phyloP scores from a whole-genome alignment of 2,888 invertebrate genomes.

The Apamea anceps region DNA sequence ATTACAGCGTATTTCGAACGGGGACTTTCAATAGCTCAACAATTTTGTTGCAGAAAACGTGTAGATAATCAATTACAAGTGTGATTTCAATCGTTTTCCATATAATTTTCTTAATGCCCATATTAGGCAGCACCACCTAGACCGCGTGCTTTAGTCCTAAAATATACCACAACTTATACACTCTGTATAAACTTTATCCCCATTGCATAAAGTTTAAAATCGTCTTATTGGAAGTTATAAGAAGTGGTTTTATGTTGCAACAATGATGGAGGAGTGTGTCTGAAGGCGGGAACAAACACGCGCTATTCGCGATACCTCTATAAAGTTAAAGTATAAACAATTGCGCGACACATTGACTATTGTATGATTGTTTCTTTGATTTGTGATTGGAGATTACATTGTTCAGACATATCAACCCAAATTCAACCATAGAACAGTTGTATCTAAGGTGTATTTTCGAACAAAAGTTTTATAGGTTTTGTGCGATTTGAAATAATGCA shows the following conservation, averaged over 20 bases:
- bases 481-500: conserved; percentile 39
- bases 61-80: conserved; percentile 47
- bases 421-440: conserved; percentile 15
- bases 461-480: neutral
- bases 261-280: conserved; percentile 80
- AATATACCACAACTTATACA: conserved; percentile 23
- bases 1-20: conserved; percentile 19
- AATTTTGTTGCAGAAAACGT: conserved; percentile 36
- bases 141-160: conserved; percentile 35
- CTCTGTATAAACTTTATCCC: neutral
- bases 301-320: conserved; percentile 57
- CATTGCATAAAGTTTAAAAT: conserved; percentile 50
- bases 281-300: conserved; percentile 78
- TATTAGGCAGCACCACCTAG: conserved; percentile 48
- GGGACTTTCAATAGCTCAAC: conserved; percentile 10
- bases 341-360: conserved; percentile 70
- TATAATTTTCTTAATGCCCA: conserved; percentile 54
- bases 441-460: neutral
- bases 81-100: conserved; percentile 39
- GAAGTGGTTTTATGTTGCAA: conserved; percentile 68
- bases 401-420: conserved; percentile 11
- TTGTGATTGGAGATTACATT: conserved; percentile 66
- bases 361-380: conserved; percentile 71
- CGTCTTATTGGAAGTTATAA: neutral
- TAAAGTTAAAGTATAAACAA: conserved; percentile 72